phyloP scores from a whole-genome alignment of 2,888 invertebrate genomes.

The Pilophorus perplexus region DNA sequence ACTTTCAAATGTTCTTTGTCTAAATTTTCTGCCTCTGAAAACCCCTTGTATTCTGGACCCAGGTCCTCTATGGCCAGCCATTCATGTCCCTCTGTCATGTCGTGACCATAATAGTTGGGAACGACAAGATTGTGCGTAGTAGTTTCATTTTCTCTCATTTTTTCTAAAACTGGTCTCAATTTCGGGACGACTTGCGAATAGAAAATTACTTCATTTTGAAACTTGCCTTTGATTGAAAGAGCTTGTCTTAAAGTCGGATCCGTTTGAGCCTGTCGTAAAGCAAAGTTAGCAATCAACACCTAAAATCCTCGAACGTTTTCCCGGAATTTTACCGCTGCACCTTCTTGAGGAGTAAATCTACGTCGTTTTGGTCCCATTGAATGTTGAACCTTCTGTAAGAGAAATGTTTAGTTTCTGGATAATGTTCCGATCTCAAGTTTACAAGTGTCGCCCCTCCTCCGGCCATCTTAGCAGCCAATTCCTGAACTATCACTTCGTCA shows the following conservation, averaged over 20 bases:
- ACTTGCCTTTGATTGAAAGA: neutral
- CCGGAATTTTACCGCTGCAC: too few species aligned
- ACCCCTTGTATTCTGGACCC: neutral
- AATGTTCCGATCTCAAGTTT: neutral
- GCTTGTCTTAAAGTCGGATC: neutral
- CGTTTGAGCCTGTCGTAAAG: too few species aligned
- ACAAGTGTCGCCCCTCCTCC: neutral
- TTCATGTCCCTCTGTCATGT: neutral
- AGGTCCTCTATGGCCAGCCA: constrained; percentile 27
- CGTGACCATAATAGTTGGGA: constrained; percentile 13
- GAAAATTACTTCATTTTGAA: neutral
- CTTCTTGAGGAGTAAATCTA: neutral
- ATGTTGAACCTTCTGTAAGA: constrained; percentile 3
- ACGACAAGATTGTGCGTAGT: neutral
- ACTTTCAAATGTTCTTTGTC: constrained; percentile 20
- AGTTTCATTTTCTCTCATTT: neutral
- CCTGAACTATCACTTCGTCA: too few species aligned
- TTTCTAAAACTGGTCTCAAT: constrained; percentile 11
- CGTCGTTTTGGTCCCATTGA: neutral
- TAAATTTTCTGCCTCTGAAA: neutral
- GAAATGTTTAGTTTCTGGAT: neutral
- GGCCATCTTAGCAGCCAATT: too few species aligned
- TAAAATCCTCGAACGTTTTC: too few species aligned
- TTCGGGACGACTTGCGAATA: constrained; percentile 18
- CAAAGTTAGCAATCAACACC: too few species aligned